phyloP scores from a whole-genome alignment of 2,797 vertebrate species.

The Chloroceryle inda region DNA sequence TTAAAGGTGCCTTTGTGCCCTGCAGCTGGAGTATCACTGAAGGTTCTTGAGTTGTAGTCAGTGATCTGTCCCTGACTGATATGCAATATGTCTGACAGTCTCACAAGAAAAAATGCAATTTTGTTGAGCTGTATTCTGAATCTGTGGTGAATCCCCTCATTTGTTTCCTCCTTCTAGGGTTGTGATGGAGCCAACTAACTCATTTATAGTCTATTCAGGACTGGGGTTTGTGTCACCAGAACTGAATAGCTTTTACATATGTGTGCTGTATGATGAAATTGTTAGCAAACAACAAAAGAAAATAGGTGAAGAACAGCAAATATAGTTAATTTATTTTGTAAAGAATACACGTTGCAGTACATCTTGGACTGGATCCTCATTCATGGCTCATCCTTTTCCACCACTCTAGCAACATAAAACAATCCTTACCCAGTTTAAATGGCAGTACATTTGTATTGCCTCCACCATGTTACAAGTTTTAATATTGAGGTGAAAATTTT shows the following conservation, averaged over 20 bases:
- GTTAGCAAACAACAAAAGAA: not conserved
- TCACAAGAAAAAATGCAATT: not conserved
- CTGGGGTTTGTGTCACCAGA: not conserved
- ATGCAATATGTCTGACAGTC: not conserved
- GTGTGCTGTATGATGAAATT: not conserved
- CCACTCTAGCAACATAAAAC: not conserved
- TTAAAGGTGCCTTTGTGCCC: not conserved
- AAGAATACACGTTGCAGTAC: not conserved
- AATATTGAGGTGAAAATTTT: not conserved
- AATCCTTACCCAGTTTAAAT: not conserved
- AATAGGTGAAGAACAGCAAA: not conserved
- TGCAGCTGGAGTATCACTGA: not conserved
- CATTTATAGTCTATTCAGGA: not conserved
- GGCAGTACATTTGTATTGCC: not conserved
- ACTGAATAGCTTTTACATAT: not conserved
- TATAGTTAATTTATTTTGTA: not conserved
- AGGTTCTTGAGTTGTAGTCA: not conserved
- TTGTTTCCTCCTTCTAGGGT: not conserved
- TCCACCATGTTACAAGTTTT: not conserved
- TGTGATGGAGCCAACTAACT: not conserved
- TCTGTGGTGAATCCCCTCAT: accelerated
- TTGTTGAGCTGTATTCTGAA: not conserved
- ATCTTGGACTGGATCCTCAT: not conserved
- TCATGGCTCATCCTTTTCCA: not conserved
- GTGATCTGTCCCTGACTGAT: not conserved